Percentiles rank a stretch among this genome's conserved stretches.
phyloP scores from a whole-genome alignment of 1,140 invertebrate genomes.

The Drosophila novamexicana region DNA sequence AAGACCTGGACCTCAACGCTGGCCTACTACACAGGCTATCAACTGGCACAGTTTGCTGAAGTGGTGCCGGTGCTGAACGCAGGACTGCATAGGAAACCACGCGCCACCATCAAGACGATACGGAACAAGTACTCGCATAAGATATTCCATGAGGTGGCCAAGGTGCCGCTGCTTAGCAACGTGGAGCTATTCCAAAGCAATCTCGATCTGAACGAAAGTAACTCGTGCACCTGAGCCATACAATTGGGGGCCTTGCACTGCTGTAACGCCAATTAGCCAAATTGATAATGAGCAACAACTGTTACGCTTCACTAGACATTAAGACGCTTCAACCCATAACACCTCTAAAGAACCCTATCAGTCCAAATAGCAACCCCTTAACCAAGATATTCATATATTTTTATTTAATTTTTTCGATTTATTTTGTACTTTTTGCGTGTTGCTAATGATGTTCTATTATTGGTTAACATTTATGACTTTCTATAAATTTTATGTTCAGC shows the following conservation, averaged over 20 bases:
- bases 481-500: slow-evolving; percentile 16
- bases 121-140: slow-evolving; percentile 97
- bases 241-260: slow-evolving; percentile 8
- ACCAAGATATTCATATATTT: slow-evolving; percentile 25
- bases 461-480: slow-evolving; percentile 27
- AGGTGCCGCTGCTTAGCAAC: slow-evolving; percentile 87
- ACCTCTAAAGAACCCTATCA: slow-evolving; percentile 9
- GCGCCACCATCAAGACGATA: slow-evolving; percentile 92
- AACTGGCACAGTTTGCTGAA: slow-evolving; percentile 89
- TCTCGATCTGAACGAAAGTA: slow-evolving; percentile 67
- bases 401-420: slow-evolving; percentile 34
- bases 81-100: slow-evolving; percentile 90
- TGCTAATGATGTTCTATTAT: slow-evolving; percentile 14
- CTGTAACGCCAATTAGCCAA: slow-evolving; percentile 60
- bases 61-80: slow-evolving; percentile 91
- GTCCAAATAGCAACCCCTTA: not conserved
- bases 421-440: slow-evolving; percentile 35
- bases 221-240: slow-evolving; percentile 22
- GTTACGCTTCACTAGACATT: slow-evolving; percentile 17
- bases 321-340: slow-evolving; percentile 22
- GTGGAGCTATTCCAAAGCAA: slow-evolving; percentile 73
- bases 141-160: slow-evolving; percentile 94
- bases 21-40: slow-evolving; percentile 94
- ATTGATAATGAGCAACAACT: slow-evolving; percentile 57
- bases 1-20: slow-evolving; percentile 90